Conservation (phyloP, 2,113 vertebrate genomes). For the Grantiella picta region DNA sequence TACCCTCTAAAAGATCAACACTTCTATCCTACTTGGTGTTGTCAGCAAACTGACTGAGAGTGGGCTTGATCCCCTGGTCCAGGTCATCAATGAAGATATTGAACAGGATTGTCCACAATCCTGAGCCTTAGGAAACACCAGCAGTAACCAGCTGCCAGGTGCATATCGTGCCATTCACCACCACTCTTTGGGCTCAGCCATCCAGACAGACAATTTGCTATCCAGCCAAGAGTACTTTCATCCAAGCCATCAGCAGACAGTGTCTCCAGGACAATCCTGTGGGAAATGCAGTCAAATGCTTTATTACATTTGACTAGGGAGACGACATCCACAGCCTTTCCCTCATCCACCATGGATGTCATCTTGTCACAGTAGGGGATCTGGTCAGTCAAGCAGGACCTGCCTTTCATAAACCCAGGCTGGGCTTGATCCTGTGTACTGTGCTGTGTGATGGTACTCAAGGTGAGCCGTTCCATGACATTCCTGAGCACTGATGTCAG, state of each 20-base stretch:
- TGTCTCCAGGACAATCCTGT: background rate
- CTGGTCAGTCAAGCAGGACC: background rate
- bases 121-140: background rate
- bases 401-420: background rate
- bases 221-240: background rate
- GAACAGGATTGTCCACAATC: background rate
- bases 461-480: background rate
- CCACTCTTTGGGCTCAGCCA: background rate
- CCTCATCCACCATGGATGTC: no score
- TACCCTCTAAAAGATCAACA: background rate
- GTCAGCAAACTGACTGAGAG: background rate
- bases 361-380: background rate
- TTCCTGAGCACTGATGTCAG: background rate
- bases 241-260: background rate
- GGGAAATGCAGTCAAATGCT: background rate
- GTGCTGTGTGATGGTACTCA: background rate
- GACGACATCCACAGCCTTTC: background rate
- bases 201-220: background rate
- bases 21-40: rapidly evolving
- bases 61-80: background rate
- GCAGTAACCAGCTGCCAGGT: background rate
- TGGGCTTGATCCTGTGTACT: background rate
- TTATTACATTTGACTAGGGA: background rate
- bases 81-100: background rate
- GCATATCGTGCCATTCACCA: background rate